Evolutionary conservation across 1,140 invertebrate genomes (phyloP), one percentile per base, ranked within the genome.

Genomic region (Apis laboriosa): DNA sequence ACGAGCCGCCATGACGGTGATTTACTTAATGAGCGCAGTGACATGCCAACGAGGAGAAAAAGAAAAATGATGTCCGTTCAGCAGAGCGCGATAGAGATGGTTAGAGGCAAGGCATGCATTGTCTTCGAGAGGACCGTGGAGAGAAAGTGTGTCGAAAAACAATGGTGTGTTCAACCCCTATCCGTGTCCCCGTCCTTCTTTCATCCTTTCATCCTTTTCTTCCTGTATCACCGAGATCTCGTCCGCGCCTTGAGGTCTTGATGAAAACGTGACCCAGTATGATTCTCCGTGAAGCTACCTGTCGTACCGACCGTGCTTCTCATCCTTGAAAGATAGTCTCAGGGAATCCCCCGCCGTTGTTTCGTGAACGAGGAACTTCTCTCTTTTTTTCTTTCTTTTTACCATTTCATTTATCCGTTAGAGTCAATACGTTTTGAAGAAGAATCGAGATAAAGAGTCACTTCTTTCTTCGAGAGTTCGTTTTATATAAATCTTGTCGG

Each of bases 261-360:
- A 91, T 91, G 89, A 90, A 91, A 91, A 91, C 79, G 88, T 89
- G 86, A 91, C 85, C 89, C 81, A 87, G 86, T 86, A 86, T 79
- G 72, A 86, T 85, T 77, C 74, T 79, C 66, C 34, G 67, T 61
- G 67, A n/a, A 63, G 78, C 24, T 75, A 80, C 77, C 84, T 86
- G 73, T 70, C 72, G 28, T 86, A 72, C 60, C 86, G 60, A 72
- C 72, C 63, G n/a, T n/a, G 17, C 60, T 56, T n/a, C 67, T 58
- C 51, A 15, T 55, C 66, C 17, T n/a, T 49, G 49, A 77, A 61
- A 84, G n/a, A 60, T n/a, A 9, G 56, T 55, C 49, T 13, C 68
- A 51, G 72, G 63, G 56, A 19, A 34, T 75, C 58, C 49, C 61
- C n/a, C 11, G 61, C 8, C n/a, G 51, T 79, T 72, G 34, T 56